A percentile compares a stretch with the other conserved stretches of the same genome.
Evolutionary conservation across 2,113 vertebrate species (phyloP).

Genomic region (Hypomesus transpacificus): DNA sequence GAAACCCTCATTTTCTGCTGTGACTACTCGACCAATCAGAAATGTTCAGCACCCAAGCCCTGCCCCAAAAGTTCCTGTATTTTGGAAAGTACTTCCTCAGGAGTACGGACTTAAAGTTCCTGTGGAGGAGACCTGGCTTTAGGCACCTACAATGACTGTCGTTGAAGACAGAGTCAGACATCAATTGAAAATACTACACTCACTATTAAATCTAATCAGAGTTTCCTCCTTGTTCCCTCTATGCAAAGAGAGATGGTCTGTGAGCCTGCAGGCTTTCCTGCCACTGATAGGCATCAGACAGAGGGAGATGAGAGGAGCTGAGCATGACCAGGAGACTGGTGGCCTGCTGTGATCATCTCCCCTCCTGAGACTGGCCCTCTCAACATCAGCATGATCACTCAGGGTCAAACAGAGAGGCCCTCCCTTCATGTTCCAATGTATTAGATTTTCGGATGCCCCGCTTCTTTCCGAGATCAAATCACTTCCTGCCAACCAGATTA

Average conservation of each 20-base stretch:
- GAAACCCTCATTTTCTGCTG: too few species aligned
- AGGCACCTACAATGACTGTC: too few species aligned
- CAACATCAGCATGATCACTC: constrained; percentile 38
- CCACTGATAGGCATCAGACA: constrained; percentile 28
- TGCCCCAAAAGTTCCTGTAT: too few species aligned
- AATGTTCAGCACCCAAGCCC: too few species aligned
- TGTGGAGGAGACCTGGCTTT: too few species aligned
- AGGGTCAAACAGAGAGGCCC: constrained; percentile 44
- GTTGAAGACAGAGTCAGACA: too few species aligned
- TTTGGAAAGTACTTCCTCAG: too few species aligned
- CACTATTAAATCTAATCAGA: too few species aligned
- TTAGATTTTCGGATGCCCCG: constrained; percentile 50
- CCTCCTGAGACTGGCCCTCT: constrained; percentile 21
- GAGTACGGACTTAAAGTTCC: too few species aligned
- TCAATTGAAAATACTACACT: too few species aligned
- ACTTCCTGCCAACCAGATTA: constrained; percentile 52
- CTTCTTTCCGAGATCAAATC: constrained; percentile 54
- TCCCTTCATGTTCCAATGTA: constrained; percentile 37
- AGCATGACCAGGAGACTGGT: constrained; percentile 36
- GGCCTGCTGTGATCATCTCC: constrained; percentile 41
- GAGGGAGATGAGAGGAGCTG: constrained; percentile 42
- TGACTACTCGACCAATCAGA: too few species aligned
- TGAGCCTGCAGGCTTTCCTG: neutral
- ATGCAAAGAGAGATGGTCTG: neutral
- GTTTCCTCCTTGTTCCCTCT: neutral